Percentiles rank a stretch among this genome's conserved stretches.
Conservation (phyloP, 2,888 invertebrate species). For the Carpatolechia fugitivella region DNA sequence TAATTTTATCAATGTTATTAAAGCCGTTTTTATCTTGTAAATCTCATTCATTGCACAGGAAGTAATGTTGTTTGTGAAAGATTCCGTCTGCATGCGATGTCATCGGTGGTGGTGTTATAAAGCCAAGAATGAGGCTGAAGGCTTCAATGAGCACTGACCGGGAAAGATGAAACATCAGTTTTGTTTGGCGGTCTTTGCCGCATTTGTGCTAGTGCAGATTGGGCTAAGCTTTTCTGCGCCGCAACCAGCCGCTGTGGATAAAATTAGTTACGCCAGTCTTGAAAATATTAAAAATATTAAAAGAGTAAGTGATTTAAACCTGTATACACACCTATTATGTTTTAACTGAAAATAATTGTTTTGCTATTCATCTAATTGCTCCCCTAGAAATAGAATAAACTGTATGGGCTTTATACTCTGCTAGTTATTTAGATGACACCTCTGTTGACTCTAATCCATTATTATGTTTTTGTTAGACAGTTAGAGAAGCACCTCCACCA, state of each 20-base stretch:
- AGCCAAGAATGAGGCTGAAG: slow-evolving; percentile 25
- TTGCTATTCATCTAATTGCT: too few species aligned
- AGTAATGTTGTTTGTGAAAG: slow-evolving; percentile 65
- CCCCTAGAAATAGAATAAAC: too few species aligned
- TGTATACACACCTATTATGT: too few species aligned
- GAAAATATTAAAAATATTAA: slow-evolving; percentile 33
- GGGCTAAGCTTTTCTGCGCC: slow-evolving; percentile 31
- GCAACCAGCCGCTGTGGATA: slow-evolving; percentile 20
- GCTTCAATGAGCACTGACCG: slow-evolving; percentile 40
- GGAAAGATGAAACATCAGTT: slow-evolving; percentile 56
- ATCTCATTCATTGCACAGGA: slow-evolving; percentile 64
- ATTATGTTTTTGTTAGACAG: slow-evolving; percentile 24
- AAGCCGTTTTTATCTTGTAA: slow-evolving; percentile 46
- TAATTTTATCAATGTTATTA: slow-evolving; percentile 46
- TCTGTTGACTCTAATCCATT: too few species aligned
- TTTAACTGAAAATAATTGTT: too few species aligned
- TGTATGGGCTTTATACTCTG: too few species aligned
- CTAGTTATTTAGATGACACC: too few species aligned
- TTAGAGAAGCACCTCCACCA: slow-evolving; percentile 19
- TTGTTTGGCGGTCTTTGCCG: slow-evolving; percentile 47
- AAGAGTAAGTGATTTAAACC: slow-evolving; percentile 41
- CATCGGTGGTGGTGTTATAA: slow-evolving; percentile 41
- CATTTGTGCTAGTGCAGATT: slow-evolving; percentile 33
- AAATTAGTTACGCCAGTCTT: slow-evolving; percentile 22
- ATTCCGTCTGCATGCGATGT: slow-evolving; percentile 53